A percentile compares a stretch with the other conserved stretches of the same genome.
Conservation (phyloP, 2,113 vertebrate species). For the Anolis sagrei region DNA sequence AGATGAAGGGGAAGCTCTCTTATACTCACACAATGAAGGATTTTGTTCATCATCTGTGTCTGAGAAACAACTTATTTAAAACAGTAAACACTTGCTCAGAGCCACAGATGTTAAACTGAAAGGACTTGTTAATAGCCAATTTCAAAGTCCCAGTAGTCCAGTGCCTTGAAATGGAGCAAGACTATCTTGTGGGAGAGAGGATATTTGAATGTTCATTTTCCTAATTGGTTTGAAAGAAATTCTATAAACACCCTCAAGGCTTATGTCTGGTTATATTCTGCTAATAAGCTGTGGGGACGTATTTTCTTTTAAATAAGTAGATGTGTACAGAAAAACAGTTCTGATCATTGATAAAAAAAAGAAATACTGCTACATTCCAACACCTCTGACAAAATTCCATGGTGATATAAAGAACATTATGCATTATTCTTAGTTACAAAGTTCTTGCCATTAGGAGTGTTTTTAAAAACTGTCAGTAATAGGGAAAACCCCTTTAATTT, state of each 20-base stretch:
- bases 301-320: neutral
- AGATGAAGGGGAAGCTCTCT: neutral
- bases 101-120: neutral
- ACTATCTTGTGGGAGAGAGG: neutral
- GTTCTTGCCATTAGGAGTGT: neutral
- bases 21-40: neutral
- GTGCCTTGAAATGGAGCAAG: neutral
- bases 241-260: neutral
- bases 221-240: neutral
- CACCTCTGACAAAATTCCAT: neutral
- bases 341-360: neutral
- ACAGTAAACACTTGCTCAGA: neutral
- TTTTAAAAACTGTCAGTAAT: neutral
- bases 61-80: neutral
- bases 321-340: neutral
- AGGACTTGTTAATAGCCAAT: neutral
- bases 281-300: neutral
- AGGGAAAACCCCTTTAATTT: neutral
- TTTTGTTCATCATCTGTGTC: neutral
- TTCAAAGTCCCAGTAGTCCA: neutral
- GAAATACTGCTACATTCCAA: neutral
- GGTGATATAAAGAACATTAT: neutral
- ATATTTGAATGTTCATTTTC: neutral
- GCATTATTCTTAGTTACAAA: neutral
- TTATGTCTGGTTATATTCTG: neutral